Evolutionary conservation across 2,888 invertebrate species (phyloP).

Genomic region (Neoitamus cyanurus): DNA sequence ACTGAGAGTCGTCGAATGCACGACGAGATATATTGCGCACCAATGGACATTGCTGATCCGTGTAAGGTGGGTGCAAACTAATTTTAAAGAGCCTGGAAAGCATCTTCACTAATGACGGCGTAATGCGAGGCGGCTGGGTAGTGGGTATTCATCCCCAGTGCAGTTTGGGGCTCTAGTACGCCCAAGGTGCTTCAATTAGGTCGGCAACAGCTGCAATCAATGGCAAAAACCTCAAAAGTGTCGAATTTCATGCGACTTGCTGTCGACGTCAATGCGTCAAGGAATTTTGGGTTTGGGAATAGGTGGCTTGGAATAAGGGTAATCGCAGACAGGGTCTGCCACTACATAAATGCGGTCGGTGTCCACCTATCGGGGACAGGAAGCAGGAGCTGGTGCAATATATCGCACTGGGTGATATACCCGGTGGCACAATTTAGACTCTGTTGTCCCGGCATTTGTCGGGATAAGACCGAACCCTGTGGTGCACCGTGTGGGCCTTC

Average conservation of each 20-base stretch:
- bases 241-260: neutral
- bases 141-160: neutral
- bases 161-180: neutral
- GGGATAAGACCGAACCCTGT: neutral
- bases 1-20: neutral
- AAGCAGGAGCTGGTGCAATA: neutral
- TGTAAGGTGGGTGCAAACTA: neutral
- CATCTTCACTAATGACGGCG: neutral
- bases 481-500: neutral
- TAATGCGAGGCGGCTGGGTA: neutral
- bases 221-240: neutral
- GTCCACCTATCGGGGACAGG: neutral
- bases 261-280: constrained; percentile 31
- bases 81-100: neutral
- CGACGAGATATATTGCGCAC: neutral
- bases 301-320: neutral
- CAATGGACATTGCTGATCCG: neutral
- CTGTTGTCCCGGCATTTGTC: neutral
- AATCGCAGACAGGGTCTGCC: neutral
- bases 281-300: neutral
- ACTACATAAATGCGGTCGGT: neutral
- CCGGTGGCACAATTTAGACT: neutral
- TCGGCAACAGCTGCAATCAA: constrained; percentile 27
- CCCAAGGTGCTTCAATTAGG: neutral
- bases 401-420: neutral